Evolutionary conservation across 2,797 vertebrate genomes (phyloP).

Genomic region (Lateolabrax maculatus): DNA sequence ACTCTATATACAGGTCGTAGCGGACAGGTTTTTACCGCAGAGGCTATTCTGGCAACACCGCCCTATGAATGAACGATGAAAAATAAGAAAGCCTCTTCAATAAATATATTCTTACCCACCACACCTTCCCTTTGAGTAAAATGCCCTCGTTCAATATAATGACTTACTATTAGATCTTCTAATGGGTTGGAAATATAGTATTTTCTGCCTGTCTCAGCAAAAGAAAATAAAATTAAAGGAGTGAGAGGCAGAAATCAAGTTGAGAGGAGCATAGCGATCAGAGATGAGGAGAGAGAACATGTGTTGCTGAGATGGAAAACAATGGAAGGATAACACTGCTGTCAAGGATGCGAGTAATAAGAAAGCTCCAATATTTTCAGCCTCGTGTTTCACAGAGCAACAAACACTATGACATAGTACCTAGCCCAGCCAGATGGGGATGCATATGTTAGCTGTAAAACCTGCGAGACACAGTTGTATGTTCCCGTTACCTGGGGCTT

Average conservation of each 20-base stretch:
- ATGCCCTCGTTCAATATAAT: slow-evolving; percentile 28
- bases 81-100: slow-evolving; percentile 5
- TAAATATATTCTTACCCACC: background rate
- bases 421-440: slow-evolving; percentile 61
- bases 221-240: slow-evolving; percentile 40
- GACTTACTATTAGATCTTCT: slow-evolving; percentile 43
- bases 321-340: slow-evolving; percentile 62
- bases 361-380: slow-evolving; percentile 50
- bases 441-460: slow-evolving; percentile 69
- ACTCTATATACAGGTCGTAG: slow-evolving; percentile 21
- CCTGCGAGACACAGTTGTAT: slow-evolving; percentile 38
- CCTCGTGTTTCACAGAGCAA: slow-evolving; percentile 31
- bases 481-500: slow-evolving; percentile 58
- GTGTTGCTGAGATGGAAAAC: slow-evolving; percentile 59
- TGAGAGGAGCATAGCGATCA: slow-evolving; percentile 35
- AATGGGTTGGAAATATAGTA: slow-evolving; percentile 41
- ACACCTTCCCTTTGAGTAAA: slow-evolving; percentile 30
- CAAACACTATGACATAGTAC: slow-evolving; percentile 20
- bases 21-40: slow-evolving; percentile 27
- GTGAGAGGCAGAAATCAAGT: slow-evolving; percentile 34
- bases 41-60: slow-evolving; percentile 1
- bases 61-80: background rate
- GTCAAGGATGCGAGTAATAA: slow-evolving; percentile 55
- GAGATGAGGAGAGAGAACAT: slow-evolving; percentile 41
- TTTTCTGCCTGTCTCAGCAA: slow-evolving; percentile 58